Evolutionary conservation across 2,888 invertebrate species (phyloP).

Genomic region (Pandemis corylana): DNA sequence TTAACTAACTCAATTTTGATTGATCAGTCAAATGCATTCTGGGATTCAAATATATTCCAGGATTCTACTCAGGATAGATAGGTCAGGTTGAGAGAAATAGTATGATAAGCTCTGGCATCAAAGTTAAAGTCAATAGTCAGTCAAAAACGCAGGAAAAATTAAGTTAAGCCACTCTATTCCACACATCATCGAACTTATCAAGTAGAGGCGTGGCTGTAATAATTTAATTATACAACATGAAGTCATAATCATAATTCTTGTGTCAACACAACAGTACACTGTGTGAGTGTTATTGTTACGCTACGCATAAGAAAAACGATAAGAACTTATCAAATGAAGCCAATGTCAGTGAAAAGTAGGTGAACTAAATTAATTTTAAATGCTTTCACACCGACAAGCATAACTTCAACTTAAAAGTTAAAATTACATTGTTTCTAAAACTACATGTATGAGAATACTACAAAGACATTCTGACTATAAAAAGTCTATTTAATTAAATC

Average conservation of each 20-base stretch:
- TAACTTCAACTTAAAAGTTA: not conserved
- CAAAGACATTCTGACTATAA: not conserved
- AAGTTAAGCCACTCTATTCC: not conserved
- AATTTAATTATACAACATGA: conserved; percentile 9
- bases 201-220: not conserved
- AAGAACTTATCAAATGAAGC: conserved; percentile 32
- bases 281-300: conserved; percentile 18
- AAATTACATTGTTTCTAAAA: no score
- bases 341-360: conserved; percentile 35
- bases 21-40: no score
- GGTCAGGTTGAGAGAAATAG: not conserved
- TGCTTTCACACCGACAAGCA: not conserved
- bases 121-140: no score
- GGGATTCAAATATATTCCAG: no score
- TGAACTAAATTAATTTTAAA: not conserved
- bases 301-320: conserved; percentile 36
- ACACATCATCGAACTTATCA: not conserved
- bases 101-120: not conserved
- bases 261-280: conserved; percentile 14
- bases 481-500: conserved; percentile 12
- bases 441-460: not conserved
- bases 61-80: no score
- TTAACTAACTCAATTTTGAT: no score
- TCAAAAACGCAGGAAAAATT: no score
- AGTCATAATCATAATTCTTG: conserved; percentile 6